Conservation (phyloP, 1,140 invertebrate species). For the Dreissena polymorpha region DNA sequence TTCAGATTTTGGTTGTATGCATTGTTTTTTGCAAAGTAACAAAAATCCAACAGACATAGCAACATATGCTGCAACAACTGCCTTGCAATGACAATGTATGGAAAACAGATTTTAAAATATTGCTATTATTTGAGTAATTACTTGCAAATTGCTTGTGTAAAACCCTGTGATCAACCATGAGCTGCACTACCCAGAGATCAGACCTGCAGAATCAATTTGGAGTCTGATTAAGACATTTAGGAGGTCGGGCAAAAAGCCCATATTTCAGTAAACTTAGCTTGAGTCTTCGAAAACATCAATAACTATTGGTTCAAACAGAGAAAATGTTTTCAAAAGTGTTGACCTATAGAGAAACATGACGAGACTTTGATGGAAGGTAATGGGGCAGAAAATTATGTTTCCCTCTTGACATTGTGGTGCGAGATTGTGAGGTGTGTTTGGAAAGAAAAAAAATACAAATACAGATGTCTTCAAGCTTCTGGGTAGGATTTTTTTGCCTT, state of each 20-base stretch:
- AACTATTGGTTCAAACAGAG: constrained; percentile 44
- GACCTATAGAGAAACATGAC: constrained; percentile 46
- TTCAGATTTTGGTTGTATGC: too few relatives aligned
- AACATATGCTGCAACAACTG: neutral
- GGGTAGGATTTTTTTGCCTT: too few relatives aligned
- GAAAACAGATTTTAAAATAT: constrained; percentile 38
- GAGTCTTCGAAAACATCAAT: constrained; percentile 40
- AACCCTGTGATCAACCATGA: constrained; percentile 9
- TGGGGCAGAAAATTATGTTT: constrained; percentile 50
- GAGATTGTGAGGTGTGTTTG: too few relatives aligned
- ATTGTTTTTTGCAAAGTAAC: too few relatives aligned
- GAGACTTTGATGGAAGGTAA: constrained; percentile 47
- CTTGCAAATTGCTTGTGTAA: constrained; percentile 52
- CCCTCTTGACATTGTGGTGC: neutral
- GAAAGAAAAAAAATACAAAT: too few relatives aligned
- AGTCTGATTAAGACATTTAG: constrained; percentile 48
- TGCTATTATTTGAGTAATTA: constrained; percentile 56
- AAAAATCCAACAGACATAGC: too few relatives aligned
- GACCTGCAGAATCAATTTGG: constrained; percentile 38
- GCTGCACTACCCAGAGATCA: constrained; percentile 17
- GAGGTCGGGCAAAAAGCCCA: constrained; percentile 24
- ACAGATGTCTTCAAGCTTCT: too few relatives aligned
- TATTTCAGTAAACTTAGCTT: constrained; percentile 4
- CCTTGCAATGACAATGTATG: constrained; percentile 8
- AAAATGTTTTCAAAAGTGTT: constrained; percentile 56